A percentile compares a stretch with the other conserved stretches of the same genome.
These are phyloP conservation scores for Vidua macroura DNA, from an alignment of 2,113 vertebrate species.

Conservation along the genomic window DNA sequence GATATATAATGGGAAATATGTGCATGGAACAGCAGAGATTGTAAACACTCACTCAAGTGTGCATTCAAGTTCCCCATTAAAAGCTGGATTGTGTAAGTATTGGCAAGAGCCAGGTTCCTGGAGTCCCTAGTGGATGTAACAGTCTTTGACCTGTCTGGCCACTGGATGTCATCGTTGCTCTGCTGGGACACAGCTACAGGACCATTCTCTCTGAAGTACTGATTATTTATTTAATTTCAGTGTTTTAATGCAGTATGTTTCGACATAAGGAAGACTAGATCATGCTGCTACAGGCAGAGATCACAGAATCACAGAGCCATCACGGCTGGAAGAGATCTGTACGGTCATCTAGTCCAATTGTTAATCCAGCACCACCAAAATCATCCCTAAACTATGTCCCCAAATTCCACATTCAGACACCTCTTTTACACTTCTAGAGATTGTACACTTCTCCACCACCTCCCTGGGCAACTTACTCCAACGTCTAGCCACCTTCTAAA, in stretches of 20 bases:
- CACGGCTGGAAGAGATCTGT: neutral
- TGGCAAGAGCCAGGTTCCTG: neutral
- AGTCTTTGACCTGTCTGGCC: constrained; percentile 36
- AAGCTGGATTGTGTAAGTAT: neutral
- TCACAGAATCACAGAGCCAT: neutral
- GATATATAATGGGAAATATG: neutral
- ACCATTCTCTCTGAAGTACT: neutral
- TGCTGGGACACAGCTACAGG: neutral
- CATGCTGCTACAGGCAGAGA: neutral
- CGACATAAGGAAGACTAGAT: neutral
- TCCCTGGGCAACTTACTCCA: neutral
- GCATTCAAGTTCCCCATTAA: neutral
- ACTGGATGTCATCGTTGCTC: constrained; percentile 51
- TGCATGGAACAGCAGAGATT: neutral
- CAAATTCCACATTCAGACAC: neutral
- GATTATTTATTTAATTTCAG: neutral
- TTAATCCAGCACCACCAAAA: neutral
- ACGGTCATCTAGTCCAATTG: neutral
- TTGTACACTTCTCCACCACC: neutral
- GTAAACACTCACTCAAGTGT: neutral
- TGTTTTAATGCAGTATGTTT: neutral
- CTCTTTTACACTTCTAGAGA: neutral
- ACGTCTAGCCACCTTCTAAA: neutral
- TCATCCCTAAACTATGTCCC: neutral
- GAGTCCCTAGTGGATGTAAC: neutral